These are phyloP conservation scores for Pangasius macronema DNA, from an alignment of 2,797 vertebrate species.

Conservation along the genomic window DNA sequence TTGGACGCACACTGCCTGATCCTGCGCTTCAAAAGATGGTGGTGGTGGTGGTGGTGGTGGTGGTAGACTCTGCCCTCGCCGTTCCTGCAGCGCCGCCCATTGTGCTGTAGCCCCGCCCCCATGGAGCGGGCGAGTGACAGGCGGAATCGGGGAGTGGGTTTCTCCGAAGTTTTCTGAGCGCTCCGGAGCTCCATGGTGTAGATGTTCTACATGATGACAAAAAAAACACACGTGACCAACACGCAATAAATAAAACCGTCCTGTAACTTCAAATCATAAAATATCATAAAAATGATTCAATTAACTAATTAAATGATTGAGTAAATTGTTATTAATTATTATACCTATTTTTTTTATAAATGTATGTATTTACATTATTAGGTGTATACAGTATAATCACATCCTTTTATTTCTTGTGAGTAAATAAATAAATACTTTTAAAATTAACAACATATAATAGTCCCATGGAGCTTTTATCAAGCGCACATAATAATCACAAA, in stretches of 20 bases:
- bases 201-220: constrained; percentile 75
- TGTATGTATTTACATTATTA: neutral
- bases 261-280: neutral
- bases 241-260: neutral
- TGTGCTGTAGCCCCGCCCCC: constrained; percentile 73
- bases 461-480: neutral
- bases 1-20: constrained; percentile 61
- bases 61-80: constrained; percentile 57
- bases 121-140: constrained; percentile 89
- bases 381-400: neutral
- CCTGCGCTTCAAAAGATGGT: constrained; percentile 60
- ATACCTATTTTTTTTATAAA: neutral
- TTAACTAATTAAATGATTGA: neutral
- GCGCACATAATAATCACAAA: neutral
- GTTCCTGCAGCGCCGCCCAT: constrained; percentile 38
- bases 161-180: constrained; percentile 82
- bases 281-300: neutral
- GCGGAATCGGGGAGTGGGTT: constrained; percentile 81
- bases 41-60: constrained; percentile 54
- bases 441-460: neutral
- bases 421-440: neutral
- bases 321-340: neutral
- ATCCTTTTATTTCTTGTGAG: neutral
- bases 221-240: neutral
- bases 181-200: constrained; percentile 97